Evolutionary conservation across 2,888 invertebrate genomes (phyloP).

Genomic region (Folsomia candida): DNA sequence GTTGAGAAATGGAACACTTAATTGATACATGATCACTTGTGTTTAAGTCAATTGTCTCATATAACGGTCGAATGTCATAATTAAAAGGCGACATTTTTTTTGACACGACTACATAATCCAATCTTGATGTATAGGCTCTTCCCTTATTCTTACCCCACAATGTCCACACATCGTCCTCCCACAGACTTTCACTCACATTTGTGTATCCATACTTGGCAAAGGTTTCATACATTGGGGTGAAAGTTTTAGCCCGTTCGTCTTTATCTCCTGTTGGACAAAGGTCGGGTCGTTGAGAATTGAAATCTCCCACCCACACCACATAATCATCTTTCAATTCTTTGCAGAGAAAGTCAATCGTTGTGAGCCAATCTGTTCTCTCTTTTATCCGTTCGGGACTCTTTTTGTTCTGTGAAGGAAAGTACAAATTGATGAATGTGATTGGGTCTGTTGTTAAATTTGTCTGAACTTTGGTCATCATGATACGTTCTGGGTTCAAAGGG

Average conservation of each 20-base stretch:
- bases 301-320: neutral
- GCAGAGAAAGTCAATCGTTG: neutral
- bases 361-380: neutral
- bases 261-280: neutral
- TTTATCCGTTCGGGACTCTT: neutral
- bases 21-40: neutral
- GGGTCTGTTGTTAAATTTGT: neutral
- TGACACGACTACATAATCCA: neutral
- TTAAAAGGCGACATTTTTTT: neutral
- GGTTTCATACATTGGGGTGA: neutral
- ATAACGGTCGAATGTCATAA: neutral
- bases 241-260: neutral
- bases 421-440: neutral
- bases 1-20: neutral
- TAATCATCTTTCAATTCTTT: neutral
- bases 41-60: neutral
- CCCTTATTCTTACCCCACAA: neutral
- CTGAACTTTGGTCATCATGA: neutral
- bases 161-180: neutral
- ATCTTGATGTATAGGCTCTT: neutral
- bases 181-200: neutral
- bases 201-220: neutral
- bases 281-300: neutral
- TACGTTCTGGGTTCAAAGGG: neutral
- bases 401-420: neutral